These are phyloP conservation scores for Hetaerina americana DNA, from an alignment of 1,140 invertebrate genomes.

Conservation along the genomic window DNA sequence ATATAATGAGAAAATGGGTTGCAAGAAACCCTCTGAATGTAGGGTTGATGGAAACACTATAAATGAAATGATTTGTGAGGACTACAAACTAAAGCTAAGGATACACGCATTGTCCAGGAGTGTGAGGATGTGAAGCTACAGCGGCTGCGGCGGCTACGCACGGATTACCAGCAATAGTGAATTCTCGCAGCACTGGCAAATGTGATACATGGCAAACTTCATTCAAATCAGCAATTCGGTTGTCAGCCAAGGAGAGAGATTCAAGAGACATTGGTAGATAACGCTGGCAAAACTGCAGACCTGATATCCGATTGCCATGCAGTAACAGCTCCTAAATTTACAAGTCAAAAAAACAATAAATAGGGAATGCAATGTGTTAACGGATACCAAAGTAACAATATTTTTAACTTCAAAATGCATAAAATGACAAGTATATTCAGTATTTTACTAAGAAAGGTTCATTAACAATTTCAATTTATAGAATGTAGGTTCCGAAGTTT, in stretches of 20 bases:
- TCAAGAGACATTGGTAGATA: constrained; percentile 62
- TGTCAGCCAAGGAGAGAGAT: constrained; percentile 68
- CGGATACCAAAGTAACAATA: constrained; percentile 15
- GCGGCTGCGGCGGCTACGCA: constrained; percentile 55
- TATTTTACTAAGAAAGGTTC: too few species aligned
- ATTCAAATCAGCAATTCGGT: constrained; percentile 73
- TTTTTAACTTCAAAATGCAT: neutral
- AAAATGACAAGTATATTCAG: too few species aligned
- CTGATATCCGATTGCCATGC: constrained; percentile 72
- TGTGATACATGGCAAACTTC: constrained; percentile 70
- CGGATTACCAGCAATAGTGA: constrained; percentile 76
- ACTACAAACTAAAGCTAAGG: too few species aligned
- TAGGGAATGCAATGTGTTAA: too few species aligned
- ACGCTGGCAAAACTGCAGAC: constrained; percentile 64
- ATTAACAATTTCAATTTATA: neutral
- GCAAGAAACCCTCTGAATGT: too few species aligned
- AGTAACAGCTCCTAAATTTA: constrained; percentile 65
- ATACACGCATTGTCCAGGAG: constrained; percentile 14
- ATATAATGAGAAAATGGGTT: too few species aligned
- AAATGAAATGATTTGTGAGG: too few species aligned
- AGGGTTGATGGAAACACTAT: too few species aligned
- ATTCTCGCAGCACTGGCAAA: constrained; percentile 57
- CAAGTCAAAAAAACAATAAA: neutral
- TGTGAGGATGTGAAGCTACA: constrained; percentile 53
- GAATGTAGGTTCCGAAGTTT: neutral